phyloP scores from a whole-genome alignment of 1,140 invertebrate species.

The Globodera ellingtonae region DNA sequence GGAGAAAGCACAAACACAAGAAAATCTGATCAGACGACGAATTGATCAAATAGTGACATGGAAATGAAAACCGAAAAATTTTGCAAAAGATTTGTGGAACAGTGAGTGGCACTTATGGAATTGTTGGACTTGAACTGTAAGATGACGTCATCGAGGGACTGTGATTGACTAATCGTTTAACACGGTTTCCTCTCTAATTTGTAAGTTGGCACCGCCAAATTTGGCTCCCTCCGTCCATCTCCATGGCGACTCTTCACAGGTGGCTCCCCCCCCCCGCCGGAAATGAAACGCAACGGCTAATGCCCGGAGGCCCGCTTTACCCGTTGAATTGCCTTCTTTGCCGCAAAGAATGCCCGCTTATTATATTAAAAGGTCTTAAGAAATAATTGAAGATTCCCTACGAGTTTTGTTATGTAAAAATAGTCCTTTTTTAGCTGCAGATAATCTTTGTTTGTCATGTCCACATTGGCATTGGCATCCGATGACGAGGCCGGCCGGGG shows the following conservation, averaged over 20 bases:
- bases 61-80: too few relatives aligned
- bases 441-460: neutral
- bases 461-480: conserved; percentile 3
- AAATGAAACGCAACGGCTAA: neutral
- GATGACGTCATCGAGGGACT: too few relatives aligned
- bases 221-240: neutral
- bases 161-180: neutral
- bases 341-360: neutral
- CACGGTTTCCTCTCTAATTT: neutral
- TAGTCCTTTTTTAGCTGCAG: too few relatives aligned
- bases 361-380: too few relatives aligned
- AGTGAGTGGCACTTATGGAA: too few relatives aligned
- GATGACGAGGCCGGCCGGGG: conserved; percentile 63
- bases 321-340: neutral
- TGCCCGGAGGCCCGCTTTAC: neutral
- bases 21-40: too few relatives aligned
- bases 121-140: too few relatives aligned
- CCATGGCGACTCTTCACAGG: neutral
- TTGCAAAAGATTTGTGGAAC: too few relatives aligned
- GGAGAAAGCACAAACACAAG: neutral
- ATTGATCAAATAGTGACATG: too few relatives aligned
- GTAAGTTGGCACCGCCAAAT: neutral
- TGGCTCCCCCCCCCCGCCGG: neutral
- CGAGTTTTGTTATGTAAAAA: too few relatives aligned
- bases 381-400: too few relatives aligned